Percentiles rank a stretch among this genome's conserved stretches.
phyloP scores from a whole-genome alignment of 2,113 vertebrate species.

The Tringa solitaria region DNA sequence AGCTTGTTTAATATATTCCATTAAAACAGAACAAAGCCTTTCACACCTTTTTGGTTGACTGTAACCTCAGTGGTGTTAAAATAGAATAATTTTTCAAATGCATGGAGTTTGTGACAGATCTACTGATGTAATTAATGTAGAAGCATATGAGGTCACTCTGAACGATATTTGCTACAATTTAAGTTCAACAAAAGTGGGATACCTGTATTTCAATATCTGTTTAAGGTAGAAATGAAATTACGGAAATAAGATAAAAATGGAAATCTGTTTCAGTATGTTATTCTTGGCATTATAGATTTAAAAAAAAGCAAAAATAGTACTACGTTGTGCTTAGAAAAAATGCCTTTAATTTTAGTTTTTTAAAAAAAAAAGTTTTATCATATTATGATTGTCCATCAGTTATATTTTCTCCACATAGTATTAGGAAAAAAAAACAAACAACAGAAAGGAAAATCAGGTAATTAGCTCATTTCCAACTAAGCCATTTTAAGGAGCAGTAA shows the following conservation, averaged over 20 bases:
- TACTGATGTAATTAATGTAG: not conserved
- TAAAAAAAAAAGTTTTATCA: not conserved
- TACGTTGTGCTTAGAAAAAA: not conserved
- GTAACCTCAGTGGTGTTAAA: not conserved
- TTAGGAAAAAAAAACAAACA: not conserved
- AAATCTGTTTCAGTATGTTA: not conserved
- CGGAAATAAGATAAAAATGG: not conserved
- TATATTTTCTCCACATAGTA: not conserved
- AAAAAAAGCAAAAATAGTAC: not conserved
- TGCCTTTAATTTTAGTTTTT: not conserved
- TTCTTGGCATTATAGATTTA: not conserved
- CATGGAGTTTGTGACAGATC: not conserved
- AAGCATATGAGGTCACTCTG: not conserved
- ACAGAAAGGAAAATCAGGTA: not conserved
- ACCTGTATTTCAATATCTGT: not conserved
- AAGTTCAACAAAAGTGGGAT: not conserved
- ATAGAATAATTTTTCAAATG: not conserved
- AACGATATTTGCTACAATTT: not conserved
- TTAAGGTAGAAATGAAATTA: not conserved
- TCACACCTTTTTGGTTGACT: not conserved
- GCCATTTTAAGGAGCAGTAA: not conserved
- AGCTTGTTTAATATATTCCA: conserved; percentile 22
- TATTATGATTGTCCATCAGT: not conserved
- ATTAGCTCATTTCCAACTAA: not conserved
- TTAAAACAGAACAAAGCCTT: conserved; percentile 33